phyloP scores from a whole-genome alignment of 2,888 invertebrate species.

The Nemotelus pantherinus region DNA sequence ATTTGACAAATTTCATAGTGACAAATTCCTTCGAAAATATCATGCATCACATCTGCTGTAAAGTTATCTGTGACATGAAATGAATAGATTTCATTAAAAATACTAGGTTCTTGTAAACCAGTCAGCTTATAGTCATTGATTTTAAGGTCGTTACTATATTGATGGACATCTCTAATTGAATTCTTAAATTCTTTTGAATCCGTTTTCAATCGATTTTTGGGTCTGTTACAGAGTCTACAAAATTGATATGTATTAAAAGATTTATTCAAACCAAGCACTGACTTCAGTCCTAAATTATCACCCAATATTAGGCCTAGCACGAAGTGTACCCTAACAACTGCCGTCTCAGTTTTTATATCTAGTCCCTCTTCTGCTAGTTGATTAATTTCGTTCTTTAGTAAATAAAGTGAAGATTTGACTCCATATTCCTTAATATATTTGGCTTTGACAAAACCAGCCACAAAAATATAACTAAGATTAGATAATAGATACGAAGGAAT shows the following conservation, averaged over 20 bases:
- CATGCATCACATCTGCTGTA: slow-evolving; percentile 46
- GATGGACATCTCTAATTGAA: neutral
- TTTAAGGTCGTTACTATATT: slow-evolving; percentile 22
- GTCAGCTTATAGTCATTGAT: slow-evolving; percentile 33
- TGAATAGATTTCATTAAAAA: slow-evolving; percentile 41
- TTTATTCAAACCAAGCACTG: slow-evolving; percentile 31
- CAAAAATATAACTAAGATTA: neutral
- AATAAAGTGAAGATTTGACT: neutral
- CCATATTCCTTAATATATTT: slow-evolving; percentile 13
- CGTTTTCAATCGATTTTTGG: slow-evolving; percentile 13
- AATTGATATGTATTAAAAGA: slow-evolving; percentile 31
- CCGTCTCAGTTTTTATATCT: slow-evolving; percentile 13
- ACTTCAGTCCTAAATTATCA: slow-evolving; percentile 41
- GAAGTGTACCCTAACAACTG: slow-evolving; percentile 6
- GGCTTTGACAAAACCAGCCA: slow-evolving; percentile 14
- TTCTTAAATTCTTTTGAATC: slow-evolving; percentile 8
- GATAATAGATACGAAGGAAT: slow-evolving; percentile 21
- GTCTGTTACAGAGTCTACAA: slow-evolving; percentile 34
- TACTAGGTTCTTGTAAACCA: slow-evolving; percentile 28
- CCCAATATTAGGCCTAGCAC: slow-evolving; percentile 36
- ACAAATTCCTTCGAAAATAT: slow-evolving; percentile 45
- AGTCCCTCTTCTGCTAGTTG: slow-evolving; percentile 14
- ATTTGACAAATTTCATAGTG: slow-evolving; percentile 41
- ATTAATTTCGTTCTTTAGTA: slow-evolving; percentile 33
- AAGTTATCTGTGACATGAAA: slow-evolving; percentile 43